phyloP scores from a whole-genome alignment of 2,888 invertebrate genomes.

The Ceriagrion tenellum region DNA sequence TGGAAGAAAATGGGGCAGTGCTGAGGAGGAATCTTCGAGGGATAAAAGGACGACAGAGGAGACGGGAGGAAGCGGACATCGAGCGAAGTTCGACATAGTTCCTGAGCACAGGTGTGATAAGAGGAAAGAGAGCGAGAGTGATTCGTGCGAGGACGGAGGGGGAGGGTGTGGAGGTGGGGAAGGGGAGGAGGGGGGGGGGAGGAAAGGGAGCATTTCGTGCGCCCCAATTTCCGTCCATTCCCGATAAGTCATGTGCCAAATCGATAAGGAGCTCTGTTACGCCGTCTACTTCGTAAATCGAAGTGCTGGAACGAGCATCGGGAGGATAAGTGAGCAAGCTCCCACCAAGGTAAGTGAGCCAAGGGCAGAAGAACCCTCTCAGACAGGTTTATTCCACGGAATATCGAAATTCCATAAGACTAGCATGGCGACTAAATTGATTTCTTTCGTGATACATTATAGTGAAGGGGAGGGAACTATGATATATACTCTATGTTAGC shows the following conservation, averaged over 20 bases:
- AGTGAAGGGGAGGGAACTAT: no score
- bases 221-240: conserved; percentile 48
- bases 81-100: conserved; percentile 41
- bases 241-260: conserved; percentile 54
- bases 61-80: background rate
- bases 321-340: conserved; percentile 19
- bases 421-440: background rate
- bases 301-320: background rate
- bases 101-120: conserved; percentile 20
- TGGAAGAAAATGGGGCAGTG: background rate
- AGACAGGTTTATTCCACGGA: background rate
- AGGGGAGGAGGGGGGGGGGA: background rate
- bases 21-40: background rate
- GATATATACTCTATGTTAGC: no score
- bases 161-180: background rate
- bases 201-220: conserved; percentile 20
- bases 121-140: conserved; percentile 7
- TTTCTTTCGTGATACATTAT: background rate
- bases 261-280: conserved; percentile 39
- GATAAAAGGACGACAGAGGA: background rate
- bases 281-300: conserved; percentile 17
- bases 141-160: no score
- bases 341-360: conserved; percentile 56
- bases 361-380: background rate
- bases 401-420: background rate